Evolutionary conservation across 2,888 invertebrate genomes (phyloP).

Genomic region (Myathropa florea): DNA sequence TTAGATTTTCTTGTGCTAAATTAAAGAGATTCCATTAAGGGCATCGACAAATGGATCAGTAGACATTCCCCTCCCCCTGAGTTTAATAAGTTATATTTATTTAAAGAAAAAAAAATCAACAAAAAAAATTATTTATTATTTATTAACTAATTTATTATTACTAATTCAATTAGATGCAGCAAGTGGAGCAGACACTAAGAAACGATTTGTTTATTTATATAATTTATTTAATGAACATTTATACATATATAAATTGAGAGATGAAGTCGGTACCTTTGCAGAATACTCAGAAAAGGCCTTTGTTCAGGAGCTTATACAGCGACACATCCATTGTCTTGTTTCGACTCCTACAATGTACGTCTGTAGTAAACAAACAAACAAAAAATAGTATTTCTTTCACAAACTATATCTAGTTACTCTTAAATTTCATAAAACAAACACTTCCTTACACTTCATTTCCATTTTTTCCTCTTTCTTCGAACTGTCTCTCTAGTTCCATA

Average conservation of each 20-base stretch:
- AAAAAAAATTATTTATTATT: constrained; percentile 61
- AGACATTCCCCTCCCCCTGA: constrained; percentile 21
- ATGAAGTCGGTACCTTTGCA: constrained; percentile 77
- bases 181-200: constrained; percentile 26
- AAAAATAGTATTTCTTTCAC: not conserved
- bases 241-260: constrained; percentile 73
- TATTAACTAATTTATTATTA: constrained; percentile 58
- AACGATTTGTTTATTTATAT: constrained; percentile 61
- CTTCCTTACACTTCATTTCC: constrained; percentile 60
- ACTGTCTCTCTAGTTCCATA: constrained; percentile 47
- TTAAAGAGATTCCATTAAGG: constrained; percentile 25
- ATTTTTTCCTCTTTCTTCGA: constrained; percentile 15
- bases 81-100: constrained; percentile 50
- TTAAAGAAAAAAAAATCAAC: constrained; percentile 5
- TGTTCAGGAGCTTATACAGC: constrained; percentile 7
- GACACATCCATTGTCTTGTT: not conserved
- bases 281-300: constrained; percentile 62
- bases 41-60: constrained; percentile 46
- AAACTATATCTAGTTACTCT: constrained; percentile 2
- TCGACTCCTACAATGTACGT: constrained; percentile 16
- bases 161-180: constrained; percentile 53
- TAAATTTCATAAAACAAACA: constrained; percentile 10
- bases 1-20: constrained; percentile 60
- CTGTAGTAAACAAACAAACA: constrained; percentile 30
- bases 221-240: constrained; percentile 54